Conservation (phyloP, 1,140 invertebrate species). For the Meteorus sp. region DNA sequence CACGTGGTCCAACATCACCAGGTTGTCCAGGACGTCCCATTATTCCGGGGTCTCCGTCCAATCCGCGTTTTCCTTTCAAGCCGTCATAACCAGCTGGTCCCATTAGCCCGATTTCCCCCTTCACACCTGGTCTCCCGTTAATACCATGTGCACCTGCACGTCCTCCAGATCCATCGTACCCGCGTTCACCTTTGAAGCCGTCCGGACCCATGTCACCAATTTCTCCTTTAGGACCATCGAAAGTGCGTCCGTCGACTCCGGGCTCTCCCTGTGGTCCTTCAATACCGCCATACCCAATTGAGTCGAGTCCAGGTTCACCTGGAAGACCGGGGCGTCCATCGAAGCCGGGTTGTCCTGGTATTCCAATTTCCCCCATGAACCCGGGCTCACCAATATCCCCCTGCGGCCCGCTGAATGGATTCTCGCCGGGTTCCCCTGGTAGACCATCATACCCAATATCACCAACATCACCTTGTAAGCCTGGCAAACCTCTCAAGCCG, state of each 20-base stretch:
- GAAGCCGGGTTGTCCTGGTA: slow-evolving; percentile 56
- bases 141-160: slow-evolving; percentile 49
- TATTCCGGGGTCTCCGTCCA: slow-evolving; percentile 60
- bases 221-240: slow-evolving; percentile 59
- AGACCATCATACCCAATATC: slow-evolving; percentile 49
- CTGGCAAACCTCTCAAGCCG: slow-evolving; percentile 59
- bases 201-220: slow-evolving; percentile 53
- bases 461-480: slow-evolving; percentile 54
- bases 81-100: slow-evolving; percentile 51
- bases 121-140: slow-evolving; percentile 50
- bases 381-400: slow-evolving; percentile 67
- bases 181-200: slow-evolving; percentile 53
- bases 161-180: slow-evolving; percentile 53
- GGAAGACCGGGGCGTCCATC: slow-evolving; percentile 58
- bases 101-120: slow-evolving; percentile 53
- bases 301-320: slow-evolving; percentile 57
- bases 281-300: slow-evolving; percentile 46
- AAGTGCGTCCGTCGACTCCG: slow-evolving; percentile 54
- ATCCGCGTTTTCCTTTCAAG: slow-evolving; percentile 56
- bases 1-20: slow-evolving; percentile 43
- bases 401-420: slow-evolving; percentile 67
- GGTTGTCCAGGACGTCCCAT: slow-evolving; percentile 59
- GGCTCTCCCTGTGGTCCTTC: slow-evolving; percentile 55
- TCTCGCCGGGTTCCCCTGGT: slow-evolving; percentile 54
- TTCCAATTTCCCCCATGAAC: slow-evolving; percentile 51